Evolutionary conservation across 2,888 invertebrate genomes (phyloP), one percentile per base, ranked within the genome.

Genomic region (Nymphalis urticae): DNA sequence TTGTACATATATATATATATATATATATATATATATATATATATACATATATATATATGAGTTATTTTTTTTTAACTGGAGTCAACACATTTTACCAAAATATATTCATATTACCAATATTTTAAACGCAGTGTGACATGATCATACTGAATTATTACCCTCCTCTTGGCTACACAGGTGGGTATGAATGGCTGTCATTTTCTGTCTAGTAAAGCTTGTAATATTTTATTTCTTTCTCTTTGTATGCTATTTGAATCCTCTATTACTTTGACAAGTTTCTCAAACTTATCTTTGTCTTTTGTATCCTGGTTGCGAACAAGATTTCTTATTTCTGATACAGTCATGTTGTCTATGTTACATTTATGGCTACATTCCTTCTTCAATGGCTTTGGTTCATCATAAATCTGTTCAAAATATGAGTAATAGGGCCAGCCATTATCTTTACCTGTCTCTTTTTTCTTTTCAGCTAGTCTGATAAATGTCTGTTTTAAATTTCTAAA

Each of bases 401-500:
- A 92, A 71, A 92, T 92, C 75, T 84, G 83, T 73, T 90, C 88
- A 76, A 92, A 92, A 63, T 87, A 86, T 4, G 79, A 72, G 70
- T 80, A 92, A 73, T 92, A 92, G 9, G 89, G 90, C 92, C 92
- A 92, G 63, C 80, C 85, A 60, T 79, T 84, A 10, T 70, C 75
- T 73, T 84, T 85, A 0, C 89, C 91, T n/a, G 83, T 84, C 19
- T 83, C 79, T 54, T 64, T 70, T 48, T 80, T 81, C 64, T 83
- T 87, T 70, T 85, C 88, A n/a, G 85, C 85, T 1, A 92, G 75
- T 64, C 91, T 81, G 3, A 89, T 77, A 64, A 88, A 92, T 1
- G 92, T 91, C 71, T 91, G 91, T 75, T 92, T 92, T 21, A 92
- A 75, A 71, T 92, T 92, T 16, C 92, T 81, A 68, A 90, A 92